Percentiles rank a stretch among this genome's conserved stretches.
phyloP scores from a whole-genome alignment of 2,888 invertebrate genomes.

The Tanypteryx hageni region DNA sequence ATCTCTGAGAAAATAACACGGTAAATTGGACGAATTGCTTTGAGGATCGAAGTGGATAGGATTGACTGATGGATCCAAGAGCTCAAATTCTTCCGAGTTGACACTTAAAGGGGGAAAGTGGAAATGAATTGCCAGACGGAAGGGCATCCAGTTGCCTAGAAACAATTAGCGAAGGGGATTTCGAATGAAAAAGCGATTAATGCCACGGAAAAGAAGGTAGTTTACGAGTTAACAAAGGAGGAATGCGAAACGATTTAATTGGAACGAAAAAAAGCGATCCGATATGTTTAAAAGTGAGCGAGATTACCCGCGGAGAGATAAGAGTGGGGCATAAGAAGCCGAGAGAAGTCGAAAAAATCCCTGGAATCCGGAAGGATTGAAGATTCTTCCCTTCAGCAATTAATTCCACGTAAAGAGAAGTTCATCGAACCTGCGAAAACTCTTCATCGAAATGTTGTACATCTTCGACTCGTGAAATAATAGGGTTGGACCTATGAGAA shows the following conservation, averaged over 20 bases:
- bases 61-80: background rate
- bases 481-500: background rate
- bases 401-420: background rate
- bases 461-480: background rate
- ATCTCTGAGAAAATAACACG: constrained; percentile 7
- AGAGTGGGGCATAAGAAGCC: background rate
- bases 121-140: background rate
- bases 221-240: background rate
- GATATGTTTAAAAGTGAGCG: background rate
- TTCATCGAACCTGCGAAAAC: background rate
- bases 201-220: background rate
- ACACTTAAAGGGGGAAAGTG: too few species aligned
- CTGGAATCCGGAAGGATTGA: constrained; percentile 3
- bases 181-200: constrained; percentile 3
- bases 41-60: background rate
- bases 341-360: background rate
- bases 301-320: background rate
- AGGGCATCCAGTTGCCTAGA: background rate
- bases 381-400: background rate
- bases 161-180: background rate
- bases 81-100: too few species aligned
- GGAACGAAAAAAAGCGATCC: background rate
- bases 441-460: constrained; percentile 23
- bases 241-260: constrained; percentile 29
- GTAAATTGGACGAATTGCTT: background rate